Evolutionary conservation across 2,888 invertebrate genomes (phyloP).

Genomic region (Leptinotarsa juncta): DNA sequence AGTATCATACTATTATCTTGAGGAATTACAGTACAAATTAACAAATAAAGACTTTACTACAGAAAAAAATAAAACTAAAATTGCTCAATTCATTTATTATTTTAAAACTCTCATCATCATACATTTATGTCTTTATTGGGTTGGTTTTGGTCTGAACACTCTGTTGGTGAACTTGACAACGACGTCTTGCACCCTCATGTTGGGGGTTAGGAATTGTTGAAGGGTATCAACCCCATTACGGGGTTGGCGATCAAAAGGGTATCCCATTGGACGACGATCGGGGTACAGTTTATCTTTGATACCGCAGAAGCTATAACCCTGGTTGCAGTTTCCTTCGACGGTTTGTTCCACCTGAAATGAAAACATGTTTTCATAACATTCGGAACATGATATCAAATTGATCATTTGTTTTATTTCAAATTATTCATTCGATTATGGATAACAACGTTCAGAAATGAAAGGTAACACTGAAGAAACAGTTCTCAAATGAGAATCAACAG

Average conservation of each 20-base stretch:
- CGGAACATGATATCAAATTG: too few species aligned
- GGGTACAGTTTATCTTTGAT: constrained; percentile 82
- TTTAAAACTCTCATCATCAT: not conserved
- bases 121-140: constrained; percentile 15
- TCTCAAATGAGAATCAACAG: too few species aligned
- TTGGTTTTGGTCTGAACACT: constrained; percentile 53
- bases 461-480: too few species aligned
- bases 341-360: constrained; percentile 69
- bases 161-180: constrained; percentile 72
- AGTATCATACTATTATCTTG: not conserved
- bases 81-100: not conserved
- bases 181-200: constrained; percentile 77
- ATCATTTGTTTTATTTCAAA: too few species aligned
- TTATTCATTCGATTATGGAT: too few species aligned
- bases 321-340: constrained; percentile 72
- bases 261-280: constrained; percentile 86
- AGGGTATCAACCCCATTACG: constrained; percentile 70
- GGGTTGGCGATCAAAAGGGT: constrained; percentile 80
- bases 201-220: constrained; percentile 76
- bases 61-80: not conserved
- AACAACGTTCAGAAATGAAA: too few species aligned
- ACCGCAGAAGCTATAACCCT: constrained; percentile 85
- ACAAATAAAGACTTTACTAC: not conserved
- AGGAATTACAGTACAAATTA: not conserved
- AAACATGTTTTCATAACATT: not conserved